Evolutionary conservation across 2,113 vertebrate species (phyloP).

Genomic region (Steatornis caripensis): DNA sequence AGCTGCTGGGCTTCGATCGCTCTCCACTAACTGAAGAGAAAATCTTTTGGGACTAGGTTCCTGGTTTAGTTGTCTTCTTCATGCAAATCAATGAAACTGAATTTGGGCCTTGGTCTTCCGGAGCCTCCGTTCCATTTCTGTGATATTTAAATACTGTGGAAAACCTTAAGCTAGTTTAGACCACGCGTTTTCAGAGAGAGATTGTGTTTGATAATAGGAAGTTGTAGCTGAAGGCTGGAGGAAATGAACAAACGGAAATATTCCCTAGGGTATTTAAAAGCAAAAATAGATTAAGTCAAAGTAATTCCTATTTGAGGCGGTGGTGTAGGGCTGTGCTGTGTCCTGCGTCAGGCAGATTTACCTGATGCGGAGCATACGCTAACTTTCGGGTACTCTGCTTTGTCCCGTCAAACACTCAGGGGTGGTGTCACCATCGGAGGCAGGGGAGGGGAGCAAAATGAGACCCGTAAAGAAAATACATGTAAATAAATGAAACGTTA

Average conservation of each 20-base stretch:
- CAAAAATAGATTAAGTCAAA: not conserved
- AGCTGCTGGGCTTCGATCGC: not conserved
- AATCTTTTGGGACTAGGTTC: not conserved
- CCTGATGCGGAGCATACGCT: accelerated
- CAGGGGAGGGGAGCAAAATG: not conserved
- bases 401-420: not conserved
- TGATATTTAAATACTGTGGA: not conserved
- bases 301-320: not conserved
- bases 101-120: not conserved
- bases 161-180: not conserved
- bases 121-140: not conserved
- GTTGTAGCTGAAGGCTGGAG: not conserved
- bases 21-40: not conserved
- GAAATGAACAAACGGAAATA: not conserved
- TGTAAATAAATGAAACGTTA: not conserved
- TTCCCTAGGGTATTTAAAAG: not conserved
- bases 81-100: not conserved
- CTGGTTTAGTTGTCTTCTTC: not conserved
- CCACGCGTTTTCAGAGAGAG: not conserved
- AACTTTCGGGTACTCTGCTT: not conserved
- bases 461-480: not conserved
- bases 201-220: not conserved
- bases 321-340: not conserved
- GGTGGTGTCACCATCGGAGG: not conserved
- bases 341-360: not conserved